These are phyloP conservation scores for Opisthocomus hoazin DNA, from an alignment of 2,113 vertebrate genomes.

Conservation along the genomic window DNA sequence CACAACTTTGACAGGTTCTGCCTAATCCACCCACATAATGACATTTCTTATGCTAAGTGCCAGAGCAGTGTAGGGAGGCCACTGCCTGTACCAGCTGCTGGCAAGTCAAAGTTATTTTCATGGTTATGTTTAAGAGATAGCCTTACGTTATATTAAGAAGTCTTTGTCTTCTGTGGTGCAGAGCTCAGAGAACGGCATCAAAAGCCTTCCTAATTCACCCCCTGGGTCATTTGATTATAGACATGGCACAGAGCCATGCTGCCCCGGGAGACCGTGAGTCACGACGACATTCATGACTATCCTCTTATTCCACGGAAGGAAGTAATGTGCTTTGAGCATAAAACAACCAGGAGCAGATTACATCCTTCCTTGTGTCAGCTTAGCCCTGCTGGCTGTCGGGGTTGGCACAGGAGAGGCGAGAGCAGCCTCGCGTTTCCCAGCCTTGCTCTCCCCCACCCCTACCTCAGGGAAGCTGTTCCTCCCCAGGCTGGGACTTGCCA, in stretches of 20 bases:
- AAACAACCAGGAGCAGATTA: slow-evolving; percentile 26
- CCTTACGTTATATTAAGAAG: slow-evolving; percentile 25
- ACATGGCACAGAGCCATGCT: background rate
- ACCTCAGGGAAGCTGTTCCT: background rate
- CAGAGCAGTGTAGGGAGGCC: slow-evolving; percentile 37
- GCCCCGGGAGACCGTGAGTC: background rate
- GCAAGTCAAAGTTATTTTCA: slow-evolving; percentile 60
- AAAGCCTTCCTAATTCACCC: slow-evolving; percentile 45
- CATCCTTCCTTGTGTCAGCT: slow-evolving; percentile 6
- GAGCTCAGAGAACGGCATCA: slow-evolving; percentile 12
- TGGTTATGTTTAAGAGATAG: slow-evolving; percentile 43
- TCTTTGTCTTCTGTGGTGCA: slow-evolving; percentile 34
- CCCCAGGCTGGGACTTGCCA: background rate
- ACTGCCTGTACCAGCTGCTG: slow-evolving; percentile 50
- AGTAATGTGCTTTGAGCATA: slow-evolving; percentile 23
- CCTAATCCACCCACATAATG: slow-evolving; percentile 57
- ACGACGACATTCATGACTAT: slow-evolving; percentile 6
- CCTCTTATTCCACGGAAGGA: slow-evolving; percentile 12
- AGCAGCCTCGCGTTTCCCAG: background rate
- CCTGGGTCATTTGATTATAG: background rate
- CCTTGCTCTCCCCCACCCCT: background rate
- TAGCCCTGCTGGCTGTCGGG: background rate
- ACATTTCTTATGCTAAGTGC: slow-evolving; percentile 62
- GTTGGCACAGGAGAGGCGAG: background rate
- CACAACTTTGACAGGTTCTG: slow-evolving; percentile 63